Evolutionary conservation across 2,797 vertebrate genomes (phyloP), one percentile per base, ranked within the genome.

Genomic region (Pelobates cultripes): DNA sequence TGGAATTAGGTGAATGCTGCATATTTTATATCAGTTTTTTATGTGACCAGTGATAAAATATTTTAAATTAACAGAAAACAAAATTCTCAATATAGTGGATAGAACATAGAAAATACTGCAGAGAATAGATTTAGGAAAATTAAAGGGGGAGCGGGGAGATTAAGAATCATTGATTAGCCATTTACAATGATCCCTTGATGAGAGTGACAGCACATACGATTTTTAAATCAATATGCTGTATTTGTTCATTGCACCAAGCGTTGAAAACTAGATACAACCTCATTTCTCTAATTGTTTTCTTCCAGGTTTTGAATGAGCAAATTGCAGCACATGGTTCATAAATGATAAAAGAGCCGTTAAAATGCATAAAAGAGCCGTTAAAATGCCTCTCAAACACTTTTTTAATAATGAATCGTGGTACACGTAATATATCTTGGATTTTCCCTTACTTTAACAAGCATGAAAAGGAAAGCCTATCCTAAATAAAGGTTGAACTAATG

Each of bases 151-250:
- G 63, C 13, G 55, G 47, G 53, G n/a, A 75, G 66, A 79, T 83
- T 83, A 76, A 75, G 68, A 75, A 70, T 44, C 47, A 84, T 84
- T 75, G 81, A 83, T 83, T 83, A 78, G 55, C 71, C 66, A 83
- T 83, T 83, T 79, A 70, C 76, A 83, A 83, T 14, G 71, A 79
- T 79, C 66, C 71, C 28, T 70, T 64, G 66, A 74, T 79, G 66
- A 70, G 75, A 61, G 6, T 68, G 76, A 74, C 81, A 73, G 81
- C 9, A 63, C 53, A 61, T 79, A 64, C 17, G 66, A 79, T 79
- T 83, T 73, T 17, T 43, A 83, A 75, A 79, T 79, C 82, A 84
- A 84, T 79, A 79, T 44, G 72, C 67, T 79, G 70, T 79, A 75
- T 70, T 79, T 79, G 77, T 40, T 66, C 55, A 76, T 44, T 74